phyloP scores from a whole-genome alignment of 2,113 vertebrate species.

The Dasyprocta punctata region DNA sequence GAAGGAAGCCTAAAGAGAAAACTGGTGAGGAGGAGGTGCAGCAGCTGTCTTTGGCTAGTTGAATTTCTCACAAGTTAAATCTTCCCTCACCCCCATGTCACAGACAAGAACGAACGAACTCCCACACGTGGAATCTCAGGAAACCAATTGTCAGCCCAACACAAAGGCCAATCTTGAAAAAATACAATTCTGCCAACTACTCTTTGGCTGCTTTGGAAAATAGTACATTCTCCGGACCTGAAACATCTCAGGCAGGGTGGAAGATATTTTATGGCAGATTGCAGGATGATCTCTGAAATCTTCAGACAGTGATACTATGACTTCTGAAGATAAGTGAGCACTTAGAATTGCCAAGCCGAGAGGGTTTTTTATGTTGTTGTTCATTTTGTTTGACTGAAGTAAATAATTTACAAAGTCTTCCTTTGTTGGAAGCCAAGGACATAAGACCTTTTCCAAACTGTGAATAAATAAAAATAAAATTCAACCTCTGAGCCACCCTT shows the following conservation, averaged over 20 bases:
- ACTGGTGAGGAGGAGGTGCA: background rate
- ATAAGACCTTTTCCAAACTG: conserved; percentile 1
- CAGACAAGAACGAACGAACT: conserved; percentile 20
- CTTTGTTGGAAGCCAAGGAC: background rate
- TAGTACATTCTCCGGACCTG: background rate
- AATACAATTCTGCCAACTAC: background rate
- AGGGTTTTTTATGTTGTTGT: background rate
- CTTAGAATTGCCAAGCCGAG: background rate
- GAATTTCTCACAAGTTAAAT: background rate
- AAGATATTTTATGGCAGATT: background rate
- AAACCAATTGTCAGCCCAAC: background rate
- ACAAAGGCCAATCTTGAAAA: background rate
- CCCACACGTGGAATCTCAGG: background rate
- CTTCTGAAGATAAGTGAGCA: conserved; percentile 51
- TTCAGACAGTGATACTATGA: background rate
- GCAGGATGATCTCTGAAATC: background rate
- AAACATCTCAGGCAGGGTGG: background rate
- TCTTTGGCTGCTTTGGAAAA: background rate
- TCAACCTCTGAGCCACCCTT: background rate
- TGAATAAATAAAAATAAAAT: conserved; percentile 40
- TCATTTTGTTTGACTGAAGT: background rate
- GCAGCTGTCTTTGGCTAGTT: background rate
- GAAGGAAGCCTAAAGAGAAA: background rate
- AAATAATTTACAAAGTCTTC: conserved; percentile 3
- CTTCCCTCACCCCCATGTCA: background rate